Evolutionary conservation across 2,797 vertebrate genomes (phyloP).

Genomic region (Notolepis coatsorum): DNA sequence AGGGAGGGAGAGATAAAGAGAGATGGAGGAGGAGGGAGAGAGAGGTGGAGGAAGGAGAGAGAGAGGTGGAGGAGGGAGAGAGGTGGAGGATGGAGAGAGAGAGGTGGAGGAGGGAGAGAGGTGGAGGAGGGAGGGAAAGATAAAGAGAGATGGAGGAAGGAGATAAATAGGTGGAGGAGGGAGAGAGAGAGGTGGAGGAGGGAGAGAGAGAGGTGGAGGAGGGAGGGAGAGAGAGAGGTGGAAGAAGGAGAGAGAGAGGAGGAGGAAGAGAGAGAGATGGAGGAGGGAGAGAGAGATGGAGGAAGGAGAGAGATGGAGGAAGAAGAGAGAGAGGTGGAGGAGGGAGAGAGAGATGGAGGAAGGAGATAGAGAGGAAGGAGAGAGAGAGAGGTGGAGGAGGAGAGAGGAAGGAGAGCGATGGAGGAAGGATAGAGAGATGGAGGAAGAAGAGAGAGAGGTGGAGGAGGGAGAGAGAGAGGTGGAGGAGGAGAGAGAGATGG

Average conservation of each 20-base stretch:
- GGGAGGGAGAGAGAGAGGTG: neutral
- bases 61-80: neutral
- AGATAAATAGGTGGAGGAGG: neutral
- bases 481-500: neutral
- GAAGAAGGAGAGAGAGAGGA: neutral
- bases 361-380: too few relatives aligned
- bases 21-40: neutral
- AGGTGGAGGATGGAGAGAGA: neutral
- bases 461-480: neutral
- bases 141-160: neutral
- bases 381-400: neutral
- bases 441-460: slow-evolving; percentile 3
- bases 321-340: too few relatives aligned
- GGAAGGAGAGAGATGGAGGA: too few relatives aligned
- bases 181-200: neutral
- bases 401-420: neutral
- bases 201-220: neutral
- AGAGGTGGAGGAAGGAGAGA: neutral
- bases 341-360: neutral
- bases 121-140: neutral
- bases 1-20: accelerated
- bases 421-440: slow-evolving; percentile 19
- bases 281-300: neutral
- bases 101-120: neutral
- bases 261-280: neutral